Evolutionary conservation across 2,113 vertebrate genomes (phyloP), one percentile per base, ranked within the genome.

Genomic region (Suncus etruscus): DNA sequence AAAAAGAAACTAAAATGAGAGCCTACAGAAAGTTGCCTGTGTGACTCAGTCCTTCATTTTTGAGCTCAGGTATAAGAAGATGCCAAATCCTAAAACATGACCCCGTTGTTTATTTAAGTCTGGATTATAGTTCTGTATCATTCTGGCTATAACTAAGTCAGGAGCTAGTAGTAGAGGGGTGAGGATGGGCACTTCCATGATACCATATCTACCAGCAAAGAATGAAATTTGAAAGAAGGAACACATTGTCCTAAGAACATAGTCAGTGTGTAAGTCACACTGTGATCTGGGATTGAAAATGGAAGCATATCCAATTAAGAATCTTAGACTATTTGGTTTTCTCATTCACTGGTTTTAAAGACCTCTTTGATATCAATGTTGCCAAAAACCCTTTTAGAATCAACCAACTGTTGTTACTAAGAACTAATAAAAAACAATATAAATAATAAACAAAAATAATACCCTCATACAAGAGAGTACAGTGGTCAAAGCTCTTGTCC

Each of bases 321-420:
- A 29, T 11, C 65, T 66, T 11, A 20, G 65, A 29, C 11, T 66
- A 11, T 29, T 8, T 66, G 25, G 3, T 79, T 66, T 89, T 65
- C 72, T 93, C 31, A 14, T 84, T 87, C 65, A 73, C 50, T 54
- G 58, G 8, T 95, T 79, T 65, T 74, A 78, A 51, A 92, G 47
- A 24, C n/a, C 65, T 11, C 27, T 72, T 47, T 18, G n/a, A 65
- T 31, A 69, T 83, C 50, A 47, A 24, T 25, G 18, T 70, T 87
- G 39, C 80, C 66, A 61, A 84, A 84, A 54, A 65, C 6, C 24
- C 25, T 90, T 70, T 83, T 69, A 63, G 85, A 65, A 58, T 72
- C 54, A 86, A 69, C 27, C 76, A 58, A 1, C 39, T 39, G 39
- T 88, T 85, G 77, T 77, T 87, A n/a, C 68, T 86, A 86, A 86